Conservation (phyloP, 1,140 invertebrate genomes). For the Andrena cerasifolii region DNA sequence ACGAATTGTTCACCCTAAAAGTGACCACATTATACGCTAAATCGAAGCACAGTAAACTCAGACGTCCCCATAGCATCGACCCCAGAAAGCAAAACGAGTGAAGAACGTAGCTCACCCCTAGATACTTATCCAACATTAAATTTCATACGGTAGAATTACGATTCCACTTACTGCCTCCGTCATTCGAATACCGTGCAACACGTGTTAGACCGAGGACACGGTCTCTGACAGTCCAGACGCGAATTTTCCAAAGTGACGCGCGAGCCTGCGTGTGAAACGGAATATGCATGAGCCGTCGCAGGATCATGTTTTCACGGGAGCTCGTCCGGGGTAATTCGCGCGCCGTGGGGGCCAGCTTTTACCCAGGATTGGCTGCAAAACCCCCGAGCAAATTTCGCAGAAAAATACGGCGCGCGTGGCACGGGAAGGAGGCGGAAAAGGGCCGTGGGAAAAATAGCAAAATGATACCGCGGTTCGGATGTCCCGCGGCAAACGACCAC, state of each 20-base stretch:
- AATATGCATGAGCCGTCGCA: constrained; percentile 49
- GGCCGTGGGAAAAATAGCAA: not conserved
- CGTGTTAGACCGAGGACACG: not conserved
- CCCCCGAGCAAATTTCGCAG: not conserved
- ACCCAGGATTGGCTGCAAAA: constrained; percentile 32
- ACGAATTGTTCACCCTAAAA: too few relatives aligned
- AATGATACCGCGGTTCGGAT: not conserved
- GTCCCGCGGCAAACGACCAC: too few relatives aligned
- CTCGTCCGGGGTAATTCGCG: constrained; percentile 19
- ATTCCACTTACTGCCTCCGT: not conserved
- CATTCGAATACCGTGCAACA: not conserved
- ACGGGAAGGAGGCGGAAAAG: not conserved
- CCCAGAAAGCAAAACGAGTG: too few relatives aligned
- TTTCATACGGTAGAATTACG: not conserved
- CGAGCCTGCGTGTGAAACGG: constrained; percentile 8
- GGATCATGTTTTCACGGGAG: constrained; percentile 30
- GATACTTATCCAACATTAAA: not conserved
- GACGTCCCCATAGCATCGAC: too few relatives aligned
- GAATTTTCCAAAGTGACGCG: constrained; percentile 32
- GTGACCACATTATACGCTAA: too few relatives aligned
- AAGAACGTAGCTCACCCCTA: too few relatives aligned
- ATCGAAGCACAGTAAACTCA: too few relatives aligned
- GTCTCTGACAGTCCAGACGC: constrained; percentile 2
- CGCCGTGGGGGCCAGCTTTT: constrained; percentile 33
- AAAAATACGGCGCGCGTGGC: not conserved